Evolutionary conservation across 2,888 invertebrate species (phyloP), one percentile per base, ranked within the genome.

Genomic region (Axea sp.): DNA sequence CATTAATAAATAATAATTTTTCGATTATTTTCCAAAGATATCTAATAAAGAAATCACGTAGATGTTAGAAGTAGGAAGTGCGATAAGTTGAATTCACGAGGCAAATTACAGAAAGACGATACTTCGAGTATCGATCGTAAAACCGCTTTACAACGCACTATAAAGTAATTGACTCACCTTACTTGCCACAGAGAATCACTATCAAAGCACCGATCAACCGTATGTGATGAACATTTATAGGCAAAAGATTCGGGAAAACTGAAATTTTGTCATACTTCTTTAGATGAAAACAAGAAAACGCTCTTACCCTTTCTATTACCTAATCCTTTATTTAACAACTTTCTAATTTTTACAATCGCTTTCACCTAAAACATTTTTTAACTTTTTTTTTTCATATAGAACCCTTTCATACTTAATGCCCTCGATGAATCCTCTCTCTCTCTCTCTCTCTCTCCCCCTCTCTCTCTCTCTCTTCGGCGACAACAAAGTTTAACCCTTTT

Each of bases 291-390:
- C 45, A 49, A 43, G 39, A 53, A 39, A 72, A 80, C 78, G 83
- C 83, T 83, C 76, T 68, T 77, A 68, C 75, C 82, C 84, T 80
- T 81, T 78, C 83, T 77, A 73, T 72, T 22, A 7, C 41, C 49
- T 68, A 81, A 80, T 77, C 78, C 80, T 77, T 80, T 77, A 77
- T 69, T 30, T 43, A 17, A 12, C 64, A 35, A 60, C 84, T 84
- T 84, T 85, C 84, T 76, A 84, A 81, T 80, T 80, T 81, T 79
- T 78, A 75, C 57, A 75, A 72, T 57, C 59, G 72, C 83, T 82
- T 82, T 83, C 81, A 75, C 81, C 57, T 77, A 80, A 78, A 77
- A 81, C 76, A 80, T 77, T 69, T 51, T 22, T 47, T 24, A 67
- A 33, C 51, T 37, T 67, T 62, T 62, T 17, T 62, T 71, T 71